Evolutionary conservation across 2,888 invertebrate genomes (phyloP).

Genomic region (Lymantria dispar): DNA sequence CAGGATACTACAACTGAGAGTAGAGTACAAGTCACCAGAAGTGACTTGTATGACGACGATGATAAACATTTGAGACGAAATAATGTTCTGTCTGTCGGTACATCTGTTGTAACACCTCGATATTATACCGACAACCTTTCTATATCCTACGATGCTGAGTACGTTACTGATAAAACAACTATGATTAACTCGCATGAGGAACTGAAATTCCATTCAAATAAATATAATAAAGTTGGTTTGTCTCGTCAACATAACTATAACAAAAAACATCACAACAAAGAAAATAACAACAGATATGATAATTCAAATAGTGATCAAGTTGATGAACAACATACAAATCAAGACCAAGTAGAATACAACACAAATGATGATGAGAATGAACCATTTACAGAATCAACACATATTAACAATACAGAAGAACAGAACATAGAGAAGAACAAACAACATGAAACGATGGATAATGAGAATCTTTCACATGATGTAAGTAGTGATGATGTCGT

Average conservation of each 20-base stretch:
- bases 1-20: neutral
- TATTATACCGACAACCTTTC: neutral
- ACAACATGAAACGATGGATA: neutral
- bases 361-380: neutral
- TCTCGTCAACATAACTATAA: neutral
- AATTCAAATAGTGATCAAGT: neutral
- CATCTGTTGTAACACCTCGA: neutral
- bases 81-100: neutral
- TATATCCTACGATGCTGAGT: neutral
- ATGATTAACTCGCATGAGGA: neutral
- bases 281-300: neutral
- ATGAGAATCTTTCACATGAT: neutral
- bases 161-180: neutral
- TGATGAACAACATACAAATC: neutral
- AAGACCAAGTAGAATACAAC: neutral
- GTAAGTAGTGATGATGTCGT: neutral
- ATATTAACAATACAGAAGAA: neutral
- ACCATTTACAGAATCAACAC: neutral
- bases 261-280: neutral
- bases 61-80: conserved; percentile 22
- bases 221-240: neutral
- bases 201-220: neutral
- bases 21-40: conserved; percentile 16
- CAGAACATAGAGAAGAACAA: neutral
- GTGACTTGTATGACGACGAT: conserved; percentile 42